Conservation (phyloP, 2,888 invertebrate species). For the Tanytarsus gracilentus region DNA sequence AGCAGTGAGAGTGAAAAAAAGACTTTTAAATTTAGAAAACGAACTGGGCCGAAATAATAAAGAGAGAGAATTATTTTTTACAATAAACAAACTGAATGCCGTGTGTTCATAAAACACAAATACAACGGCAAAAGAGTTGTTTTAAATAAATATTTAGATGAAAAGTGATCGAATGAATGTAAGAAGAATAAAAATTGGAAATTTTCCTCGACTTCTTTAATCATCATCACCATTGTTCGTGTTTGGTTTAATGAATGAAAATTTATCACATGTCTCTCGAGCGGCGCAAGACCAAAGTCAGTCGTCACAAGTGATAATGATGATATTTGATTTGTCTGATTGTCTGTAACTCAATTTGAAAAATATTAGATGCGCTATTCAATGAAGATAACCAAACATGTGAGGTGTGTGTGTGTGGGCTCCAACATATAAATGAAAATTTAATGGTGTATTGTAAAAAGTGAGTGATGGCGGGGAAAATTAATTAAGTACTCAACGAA, state of each 20-base stretch:
- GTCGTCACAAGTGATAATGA: too few species aligned
- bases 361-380: too few species aligned
- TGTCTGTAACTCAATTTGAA: too few species aligned
- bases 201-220: not conserved
- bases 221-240: not conserved
- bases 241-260: not conserved
- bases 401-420: too few species aligned
- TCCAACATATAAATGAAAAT: too few species aligned
- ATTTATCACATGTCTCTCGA: not conserved
- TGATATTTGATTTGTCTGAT: too few species aligned
- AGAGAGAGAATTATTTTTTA: not conserved
- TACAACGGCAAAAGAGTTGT: not conserved
- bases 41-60: not conserved
- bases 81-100: not conserved
- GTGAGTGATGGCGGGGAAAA: not conserved
- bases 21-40: not conserved
- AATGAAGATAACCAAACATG: too few species aligned
- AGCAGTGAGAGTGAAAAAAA: not conserved
- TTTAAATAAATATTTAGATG: slow-evolving; percentile 7
- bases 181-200: too few species aligned
- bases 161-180: too few species aligned
- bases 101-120: slow-evolving; percentile 1
- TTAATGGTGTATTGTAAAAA: too few species aligned
- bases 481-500: not conserved
- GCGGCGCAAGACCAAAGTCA: not conserved